A percentile compares a stretch with the other conserved stretches of the same genome.
Evolutionary conservation across 1,140 invertebrate species (phyloP).

Genomic region (Aphis gossypii): DNA sequence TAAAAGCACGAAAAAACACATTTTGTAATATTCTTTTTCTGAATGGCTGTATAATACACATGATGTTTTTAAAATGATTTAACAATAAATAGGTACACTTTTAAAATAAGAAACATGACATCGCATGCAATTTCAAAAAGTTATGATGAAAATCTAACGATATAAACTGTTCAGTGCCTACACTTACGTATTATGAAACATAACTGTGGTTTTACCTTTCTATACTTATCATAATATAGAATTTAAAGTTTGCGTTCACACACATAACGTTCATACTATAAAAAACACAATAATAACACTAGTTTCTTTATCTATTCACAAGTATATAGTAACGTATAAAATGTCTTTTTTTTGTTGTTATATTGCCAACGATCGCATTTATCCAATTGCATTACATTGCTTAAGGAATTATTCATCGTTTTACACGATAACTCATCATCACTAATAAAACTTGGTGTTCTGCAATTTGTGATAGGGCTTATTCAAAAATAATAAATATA

Average conservation of each 20-base stretch:
- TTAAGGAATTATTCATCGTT: not conserved
- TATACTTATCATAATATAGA: no score
- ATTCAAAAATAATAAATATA: not conserved
- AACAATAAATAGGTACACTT: not conserved
- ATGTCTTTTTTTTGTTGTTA: no score
- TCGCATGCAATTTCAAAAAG: not conserved
- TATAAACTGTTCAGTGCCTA: not conserved
- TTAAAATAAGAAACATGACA: not conserved
- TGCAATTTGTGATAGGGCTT: not conserved
- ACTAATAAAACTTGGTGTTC: not conserved
- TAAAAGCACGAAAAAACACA: not conserved
- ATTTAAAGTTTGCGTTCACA: no score
- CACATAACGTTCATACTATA: no score
- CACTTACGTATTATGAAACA: no score
- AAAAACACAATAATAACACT: no score
- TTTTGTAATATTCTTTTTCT: not conserved
- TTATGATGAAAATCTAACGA: not conserved
- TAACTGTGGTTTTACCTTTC: no score
- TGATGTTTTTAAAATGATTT: not conserved
- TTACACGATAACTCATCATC: slow-evolving; percentile 1
- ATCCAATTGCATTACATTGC: not conserved
- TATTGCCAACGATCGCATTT: not conserved
- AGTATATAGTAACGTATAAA: no score
- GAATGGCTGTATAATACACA: not conserved
- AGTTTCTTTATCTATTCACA: no score